These are phyloP conservation scores for Ceratina calcarata DNA, from an alignment of 1,140 invertebrate genomes.

Conservation along the genomic window DNA sequence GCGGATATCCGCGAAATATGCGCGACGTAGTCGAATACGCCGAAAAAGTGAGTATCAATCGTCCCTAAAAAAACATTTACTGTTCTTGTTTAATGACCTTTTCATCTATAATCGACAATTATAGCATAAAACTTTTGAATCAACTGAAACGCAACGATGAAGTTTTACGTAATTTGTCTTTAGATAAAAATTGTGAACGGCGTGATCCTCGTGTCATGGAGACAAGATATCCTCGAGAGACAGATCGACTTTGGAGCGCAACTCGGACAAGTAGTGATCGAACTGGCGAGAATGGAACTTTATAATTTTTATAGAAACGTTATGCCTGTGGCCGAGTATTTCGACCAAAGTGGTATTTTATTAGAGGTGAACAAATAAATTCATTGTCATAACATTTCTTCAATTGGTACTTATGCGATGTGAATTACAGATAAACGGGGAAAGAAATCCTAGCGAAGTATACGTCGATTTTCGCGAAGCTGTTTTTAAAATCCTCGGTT, in stretches of 20 bases:
- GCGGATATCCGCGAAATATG: slow-evolving; percentile 97
- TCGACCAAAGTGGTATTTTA: slow-evolving; percentile 92
- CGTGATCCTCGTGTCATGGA: slow-evolving; percentile 91
- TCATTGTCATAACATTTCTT: neutral
- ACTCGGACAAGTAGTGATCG: slow-evolving; percentile 91
- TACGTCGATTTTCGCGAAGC: slow-evolving; percentile 89
- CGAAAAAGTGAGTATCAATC: slow-evolving; percentile 86
- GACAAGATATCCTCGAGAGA: slow-evolving; percentile 89
- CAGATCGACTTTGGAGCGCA: slow-evolving; percentile 95
- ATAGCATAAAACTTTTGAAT: too few species aligned
- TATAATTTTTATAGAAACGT: slow-evolving; percentile 94
- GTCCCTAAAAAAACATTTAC: too few species aligned
- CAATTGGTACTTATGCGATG: neutral
- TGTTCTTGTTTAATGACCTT: too few species aligned
- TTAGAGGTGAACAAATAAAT: slow-evolving; percentile 82
- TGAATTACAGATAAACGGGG: slow-evolving; percentile 87
- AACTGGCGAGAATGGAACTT: slow-evolving; percentile 91
- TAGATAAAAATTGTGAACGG: slow-evolving; percentile 93
- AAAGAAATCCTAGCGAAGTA: slow-evolving; percentile 90
- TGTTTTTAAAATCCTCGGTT: slow-evolving; percentile 86
- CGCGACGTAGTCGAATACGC: slow-evolving; percentile 94
- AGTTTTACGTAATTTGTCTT: slow-evolving; percentile 51
- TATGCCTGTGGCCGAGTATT: slow-evolving; percentile 93
- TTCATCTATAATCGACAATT: too few species aligned
- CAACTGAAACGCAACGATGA: neutral